These are phyloP conservation scores for Myripristis murdjan DNA, from an alignment of 2,797 vertebrate genomes.

Conservation along the genomic window DNA sequence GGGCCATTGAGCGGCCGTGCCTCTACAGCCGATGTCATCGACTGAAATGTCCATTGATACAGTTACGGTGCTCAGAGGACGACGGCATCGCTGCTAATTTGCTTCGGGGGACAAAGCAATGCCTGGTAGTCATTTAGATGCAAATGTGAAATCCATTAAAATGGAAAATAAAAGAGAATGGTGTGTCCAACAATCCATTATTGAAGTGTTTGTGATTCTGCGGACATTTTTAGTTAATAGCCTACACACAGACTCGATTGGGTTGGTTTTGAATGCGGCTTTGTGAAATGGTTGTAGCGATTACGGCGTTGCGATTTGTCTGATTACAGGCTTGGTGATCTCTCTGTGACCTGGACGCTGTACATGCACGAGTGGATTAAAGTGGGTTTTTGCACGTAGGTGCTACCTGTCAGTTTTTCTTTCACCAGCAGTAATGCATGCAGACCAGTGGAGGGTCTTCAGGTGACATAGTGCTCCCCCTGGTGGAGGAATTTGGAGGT, in stretches of 20 bases:
- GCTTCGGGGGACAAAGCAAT: slow-evolving; percentile 38
- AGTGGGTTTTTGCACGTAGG: slow-evolving; percentile 19
- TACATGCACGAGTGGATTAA: slow-evolving; percentile 25
- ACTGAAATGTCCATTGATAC: slow-evolving; percentile 36
- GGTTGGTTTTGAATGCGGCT: background rate
- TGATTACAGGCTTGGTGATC: slow-evolving; percentile 46
- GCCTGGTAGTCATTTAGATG: slow-evolving; percentile 46
- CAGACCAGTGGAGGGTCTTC: no score
- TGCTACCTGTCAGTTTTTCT: no score
- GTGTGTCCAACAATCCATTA: no score
- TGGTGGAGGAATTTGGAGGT: no score
- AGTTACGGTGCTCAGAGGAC: background rate
- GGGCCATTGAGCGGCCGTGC: slow-evolving; percentile 20
- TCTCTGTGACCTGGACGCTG: no score
- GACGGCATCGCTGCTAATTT: slow-evolving; percentile 37
- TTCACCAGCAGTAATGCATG: no score
- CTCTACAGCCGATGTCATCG: slow-evolving; percentile 12
- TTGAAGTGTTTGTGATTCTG: no score
- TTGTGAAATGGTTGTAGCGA: slow-evolving; percentile 38
- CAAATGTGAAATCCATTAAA: slow-evolving; percentile 54
- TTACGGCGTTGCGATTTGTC: slow-evolving; percentile 16
- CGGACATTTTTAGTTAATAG: background rate
- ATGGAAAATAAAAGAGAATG: slow-evolving; percentile 33
- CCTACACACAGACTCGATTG: no score
- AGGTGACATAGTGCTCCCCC: no score